These are phyloP conservation scores for Lissocephala sabroskyi DNA, from an alignment of 2,888 invertebrate genomes.

Conservation along the genomic window DNA sequence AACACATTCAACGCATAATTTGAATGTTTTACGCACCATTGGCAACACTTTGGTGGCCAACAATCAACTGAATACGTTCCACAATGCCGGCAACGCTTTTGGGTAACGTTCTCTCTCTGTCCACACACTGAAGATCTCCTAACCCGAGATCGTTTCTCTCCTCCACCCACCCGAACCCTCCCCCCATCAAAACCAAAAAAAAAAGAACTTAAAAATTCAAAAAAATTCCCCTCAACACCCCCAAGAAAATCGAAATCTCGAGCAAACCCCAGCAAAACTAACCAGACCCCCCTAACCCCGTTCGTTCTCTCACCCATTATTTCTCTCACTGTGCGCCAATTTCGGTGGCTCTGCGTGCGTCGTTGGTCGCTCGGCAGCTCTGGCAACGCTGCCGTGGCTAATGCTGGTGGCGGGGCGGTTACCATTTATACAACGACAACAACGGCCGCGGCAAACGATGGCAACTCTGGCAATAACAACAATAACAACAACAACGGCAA, in stretches of 20 bases:
- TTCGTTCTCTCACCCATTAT: constrained; percentile 35
- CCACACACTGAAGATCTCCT: too few species aligned
- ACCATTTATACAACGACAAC: constrained; percentile 69
- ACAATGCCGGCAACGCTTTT: constrained; percentile 70
- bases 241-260: constrained; percentile 9
- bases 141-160: constrained; percentile 7
- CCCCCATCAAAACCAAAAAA: constrained; percentile 2
- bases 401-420: constrained; percentile 64
- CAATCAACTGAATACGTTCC: constrained; percentile 72
- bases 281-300: constrained; percentile 48
- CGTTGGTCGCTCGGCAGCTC: constrained; percentile 70
- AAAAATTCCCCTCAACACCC: constrained; percentile 1
- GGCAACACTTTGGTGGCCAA: constrained; percentile 72
- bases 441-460: constrained; percentile 69
- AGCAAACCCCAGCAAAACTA: constrained; percentile 16
- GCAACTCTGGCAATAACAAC: too few species aligned
- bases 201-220: constrained; percentile 2
- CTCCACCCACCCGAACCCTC: neutral
- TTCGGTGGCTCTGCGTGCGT: too few species aligned
- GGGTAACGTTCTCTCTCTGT: constrained; percentile 71
- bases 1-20: constrained; percentile 50
- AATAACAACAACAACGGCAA: too few species aligned
- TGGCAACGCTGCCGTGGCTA: constrained; percentile 70
- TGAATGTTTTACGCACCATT: constrained; percentile 72
- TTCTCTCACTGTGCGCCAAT: too few species aligned